These are phyloP conservation scores for Pterophyllum scalare DNA, from an alignment of 2,113 vertebrate species.

Conservation along the genomic window DNA sequence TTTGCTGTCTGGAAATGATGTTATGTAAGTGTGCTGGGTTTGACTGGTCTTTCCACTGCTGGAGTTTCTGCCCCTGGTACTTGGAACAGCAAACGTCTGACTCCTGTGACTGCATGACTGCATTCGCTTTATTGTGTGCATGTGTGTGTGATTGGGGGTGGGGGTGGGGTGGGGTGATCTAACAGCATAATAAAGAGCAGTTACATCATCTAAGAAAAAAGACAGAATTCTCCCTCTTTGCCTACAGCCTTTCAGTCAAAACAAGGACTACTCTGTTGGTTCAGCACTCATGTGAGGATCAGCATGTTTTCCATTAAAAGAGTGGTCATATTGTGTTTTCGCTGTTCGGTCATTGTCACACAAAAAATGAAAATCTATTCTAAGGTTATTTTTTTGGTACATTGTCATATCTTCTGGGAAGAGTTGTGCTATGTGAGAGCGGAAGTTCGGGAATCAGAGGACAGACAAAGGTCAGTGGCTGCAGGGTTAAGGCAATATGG, in stretches of 20 bases:
- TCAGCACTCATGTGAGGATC: conserved; percentile 13
- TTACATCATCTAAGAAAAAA: conserved; percentile 66
- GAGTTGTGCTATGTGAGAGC: conserved; percentile 51
- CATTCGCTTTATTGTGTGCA: conserved; percentile 29
- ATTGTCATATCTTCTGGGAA: conserved; percentile 42
- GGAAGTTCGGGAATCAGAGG: conserved; percentile 56
- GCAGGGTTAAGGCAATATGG: conserved; percentile 61
- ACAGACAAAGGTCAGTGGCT: conserved; percentile 67
- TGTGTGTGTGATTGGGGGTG: background rate
- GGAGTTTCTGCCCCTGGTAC: conserved; percentile 56
- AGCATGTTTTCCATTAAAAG: conserved; percentile 32
- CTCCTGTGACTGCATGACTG: conserved; percentile 41
- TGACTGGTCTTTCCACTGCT: conserved; percentile 69
- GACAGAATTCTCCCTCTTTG: conserved; percentile 20
- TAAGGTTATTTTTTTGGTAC: conserved; percentile 7
- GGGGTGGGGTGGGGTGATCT: conserved; percentile 1
- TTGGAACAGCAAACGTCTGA: conserved; percentile 45
- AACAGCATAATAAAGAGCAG: conserved; percentile 53
- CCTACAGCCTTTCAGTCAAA: conserved; percentile 46
- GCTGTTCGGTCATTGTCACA: conserved; percentile 30
- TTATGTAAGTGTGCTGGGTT: conserved; percentile 52
- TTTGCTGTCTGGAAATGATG: conserved; percentile 25
- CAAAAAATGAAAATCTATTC: background rate
- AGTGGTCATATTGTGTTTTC: conserved; percentile 22
- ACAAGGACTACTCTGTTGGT: conserved; percentile 34